Evolutionary conservation across 2,888 invertebrate genomes (phyloP).

Genomic region (Uropetala carovei): DNA sequence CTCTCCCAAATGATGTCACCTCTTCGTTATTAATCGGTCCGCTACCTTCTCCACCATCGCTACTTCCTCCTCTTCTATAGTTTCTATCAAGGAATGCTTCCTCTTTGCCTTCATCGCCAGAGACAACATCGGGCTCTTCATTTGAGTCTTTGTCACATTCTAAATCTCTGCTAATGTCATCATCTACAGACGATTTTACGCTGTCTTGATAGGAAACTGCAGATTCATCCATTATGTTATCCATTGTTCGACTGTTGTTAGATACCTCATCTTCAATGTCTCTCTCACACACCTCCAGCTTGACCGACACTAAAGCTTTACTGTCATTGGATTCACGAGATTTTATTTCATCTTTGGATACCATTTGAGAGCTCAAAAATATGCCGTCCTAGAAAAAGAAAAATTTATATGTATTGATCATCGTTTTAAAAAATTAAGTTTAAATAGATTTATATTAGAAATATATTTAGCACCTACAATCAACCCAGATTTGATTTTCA

Average conservation of each 20-base stretch:
- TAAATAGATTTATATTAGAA: background rate
- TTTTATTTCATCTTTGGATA: background rate
- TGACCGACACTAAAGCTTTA: conserved; percentile 30
- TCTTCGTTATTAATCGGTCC: background rate
- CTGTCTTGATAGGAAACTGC: background rate
- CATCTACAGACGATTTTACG: background rate
- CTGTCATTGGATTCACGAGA: background rate
- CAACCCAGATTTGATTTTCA: background rate
- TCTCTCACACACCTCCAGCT: background rate
- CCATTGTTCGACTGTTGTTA: background rate
- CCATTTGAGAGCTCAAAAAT: conserved; percentile 3
- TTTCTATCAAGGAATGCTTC: background rate
- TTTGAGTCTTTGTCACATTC: background rate
- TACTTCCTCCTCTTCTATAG: background rate
- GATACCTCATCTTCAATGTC: conserved; percentile 18
- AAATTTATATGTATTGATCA: background rate
- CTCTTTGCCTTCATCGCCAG: background rate
- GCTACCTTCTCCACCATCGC: background rate
- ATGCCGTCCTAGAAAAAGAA: background rate
- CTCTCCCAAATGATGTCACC: background rate
- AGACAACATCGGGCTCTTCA: background rate
- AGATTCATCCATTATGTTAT: background rate
- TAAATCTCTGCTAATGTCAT: background rate
- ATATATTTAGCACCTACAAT: background rate
- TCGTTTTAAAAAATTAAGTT: background rate